phyloP scores from a whole-genome alignment of 1,140 invertebrate species.

The Saccostrea echinata region DNA sequence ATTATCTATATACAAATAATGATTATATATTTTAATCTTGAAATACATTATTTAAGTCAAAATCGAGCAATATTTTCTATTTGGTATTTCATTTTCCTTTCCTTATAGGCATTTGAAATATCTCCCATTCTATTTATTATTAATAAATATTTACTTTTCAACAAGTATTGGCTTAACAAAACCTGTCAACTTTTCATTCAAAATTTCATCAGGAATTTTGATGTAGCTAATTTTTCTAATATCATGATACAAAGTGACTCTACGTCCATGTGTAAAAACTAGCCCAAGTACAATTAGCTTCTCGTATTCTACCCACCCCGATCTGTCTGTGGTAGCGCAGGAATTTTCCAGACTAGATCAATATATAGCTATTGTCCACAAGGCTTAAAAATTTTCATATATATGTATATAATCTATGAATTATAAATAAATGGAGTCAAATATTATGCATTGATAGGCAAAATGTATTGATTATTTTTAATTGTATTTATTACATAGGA shows the following conservation, averaged over 20 bases:
- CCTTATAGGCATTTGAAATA: no score
- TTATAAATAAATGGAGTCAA: background rate
- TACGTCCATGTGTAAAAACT: background rate
- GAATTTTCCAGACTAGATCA: background rate
- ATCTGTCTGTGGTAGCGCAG: background rate
- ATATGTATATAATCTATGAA: background rate
- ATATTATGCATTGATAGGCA: constrained; percentile 8
- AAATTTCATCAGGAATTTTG: background rate
- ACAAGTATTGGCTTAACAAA: background rate
- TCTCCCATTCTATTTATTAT: background rate
- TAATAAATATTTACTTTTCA: background rate
- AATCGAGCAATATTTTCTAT: no score
- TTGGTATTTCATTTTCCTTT: no score
- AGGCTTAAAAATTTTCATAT: background rate
- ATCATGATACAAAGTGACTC: constrained; percentile 16
- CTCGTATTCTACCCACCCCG: background rate
- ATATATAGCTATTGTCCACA: background rate
- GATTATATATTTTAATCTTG: no score
- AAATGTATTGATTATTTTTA: background rate
- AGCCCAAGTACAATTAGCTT: constrained; percentile 20
- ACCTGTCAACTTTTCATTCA: constrained; percentile 16
- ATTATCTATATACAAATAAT: no score
- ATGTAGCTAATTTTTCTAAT: constrained; percentile 24
- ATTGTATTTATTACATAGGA: background rate
- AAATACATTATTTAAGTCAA: no score